Evolutionary conservation across 2,888 invertebrate genomes (phyloP).

Genomic region (Leucania comma): DNA sequence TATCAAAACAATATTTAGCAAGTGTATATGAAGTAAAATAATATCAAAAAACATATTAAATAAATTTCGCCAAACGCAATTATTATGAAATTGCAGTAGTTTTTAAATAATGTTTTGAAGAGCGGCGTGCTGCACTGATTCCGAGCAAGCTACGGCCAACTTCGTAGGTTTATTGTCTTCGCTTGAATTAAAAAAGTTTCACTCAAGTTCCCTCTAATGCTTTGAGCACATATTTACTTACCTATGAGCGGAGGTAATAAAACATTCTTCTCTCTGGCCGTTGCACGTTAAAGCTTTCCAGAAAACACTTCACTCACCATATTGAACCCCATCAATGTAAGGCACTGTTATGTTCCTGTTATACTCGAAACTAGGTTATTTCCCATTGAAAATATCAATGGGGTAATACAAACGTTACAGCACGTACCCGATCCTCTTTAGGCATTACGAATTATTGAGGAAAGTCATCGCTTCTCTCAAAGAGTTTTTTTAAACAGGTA

Average conservation of each 20-base stretch:
- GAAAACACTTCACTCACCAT: constrained; percentile 25
- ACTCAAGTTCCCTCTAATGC: constrained; percentile 67
- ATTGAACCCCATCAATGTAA: constrained; percentile 48
- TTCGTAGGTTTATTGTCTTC: constrained; percentile 81
- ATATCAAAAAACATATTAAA: constrained; percentile 29
- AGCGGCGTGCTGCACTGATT: constrained; percentile 68
- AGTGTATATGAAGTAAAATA: constrained; percentile 3
- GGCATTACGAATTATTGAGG: constrained; percentile 61
- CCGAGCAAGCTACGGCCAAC: constrained; percentile 69
- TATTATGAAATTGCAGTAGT: constrained; percentile 64
- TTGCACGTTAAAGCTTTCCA: constrained; percentile 27
- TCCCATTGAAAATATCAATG: constrained; percentile 60
- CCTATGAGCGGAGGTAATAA: constrained; percentile 55
- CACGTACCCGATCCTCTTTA: constrained; percentile 61
- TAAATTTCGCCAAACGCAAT: constrained; percentile 41
- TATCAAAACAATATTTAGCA: not conserved
- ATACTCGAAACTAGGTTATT: constrained; percentile 55
- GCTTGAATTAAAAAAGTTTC: constrained; percentile 84
- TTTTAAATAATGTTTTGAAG: constrained; percentile 71
- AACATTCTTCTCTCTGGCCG: constrained; percentile 48
- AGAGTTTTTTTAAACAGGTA: constrained; percentile 52
- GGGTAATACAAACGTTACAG: constrained; percentile 53
- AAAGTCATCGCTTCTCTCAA: constrained; percentile 42
- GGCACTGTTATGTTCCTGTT: constrained; percentile 45
- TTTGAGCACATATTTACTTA: constrained; percentile 69